These are phyloP conservation scores for Parthenolecanium corni DNA, from an alignment of 2,888 invertebrate genomes.

Conservation along the genomic window DNA sequence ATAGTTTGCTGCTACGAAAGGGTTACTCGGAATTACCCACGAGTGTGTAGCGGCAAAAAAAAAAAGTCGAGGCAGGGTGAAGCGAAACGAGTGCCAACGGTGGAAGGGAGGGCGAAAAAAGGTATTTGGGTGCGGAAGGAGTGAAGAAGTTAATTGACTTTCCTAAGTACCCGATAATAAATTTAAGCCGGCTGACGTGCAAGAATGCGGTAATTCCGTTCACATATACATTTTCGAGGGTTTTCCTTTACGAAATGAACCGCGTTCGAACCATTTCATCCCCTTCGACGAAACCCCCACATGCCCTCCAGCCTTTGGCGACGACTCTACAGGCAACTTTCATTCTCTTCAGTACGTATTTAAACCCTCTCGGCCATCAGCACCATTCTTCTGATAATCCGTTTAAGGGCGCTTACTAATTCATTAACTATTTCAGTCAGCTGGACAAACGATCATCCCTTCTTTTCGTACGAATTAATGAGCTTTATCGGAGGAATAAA, in stretches of 20 bases:
- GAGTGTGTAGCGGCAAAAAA: background rate
- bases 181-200: slow-evolving; percentile 29
- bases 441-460: slow-evolving; percentile 27
- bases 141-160: slow-evolving; percentile 31
- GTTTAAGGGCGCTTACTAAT: slow-evolving; percentile 27
- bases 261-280: slow-evolving; percentile 11
- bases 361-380: too few relatives aligned
- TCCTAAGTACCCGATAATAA: slow-evolving; percentile 32
- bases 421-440: slow-evolving; percentile 28
- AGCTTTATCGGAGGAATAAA: slow-evolving; percentile 3
- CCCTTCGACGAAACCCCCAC: too few relatives aligned
- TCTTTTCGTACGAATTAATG: slow-evolving; percentile 19
- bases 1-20: too few relatives aligned
- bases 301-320: too few relatives aligned
- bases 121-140: slow-evolving; percentile 24
- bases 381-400: slow-evolving; percentile 7
- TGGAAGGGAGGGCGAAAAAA: slow-evolving; percentile 11
- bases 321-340: slow-evolving; percentile 1
- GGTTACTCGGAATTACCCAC: too few relatives aligned
- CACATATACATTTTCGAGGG: slow-evolving; percentile 26
- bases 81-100: background rate
- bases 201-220: slow-evolving; percentile 29
- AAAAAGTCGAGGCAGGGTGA: slow-evolving; percentile 1
- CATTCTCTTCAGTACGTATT: background rate
- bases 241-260: background rate